Conservation (phyloP, 23 tunicate species). For the Phallusia fumigata region DNA sequence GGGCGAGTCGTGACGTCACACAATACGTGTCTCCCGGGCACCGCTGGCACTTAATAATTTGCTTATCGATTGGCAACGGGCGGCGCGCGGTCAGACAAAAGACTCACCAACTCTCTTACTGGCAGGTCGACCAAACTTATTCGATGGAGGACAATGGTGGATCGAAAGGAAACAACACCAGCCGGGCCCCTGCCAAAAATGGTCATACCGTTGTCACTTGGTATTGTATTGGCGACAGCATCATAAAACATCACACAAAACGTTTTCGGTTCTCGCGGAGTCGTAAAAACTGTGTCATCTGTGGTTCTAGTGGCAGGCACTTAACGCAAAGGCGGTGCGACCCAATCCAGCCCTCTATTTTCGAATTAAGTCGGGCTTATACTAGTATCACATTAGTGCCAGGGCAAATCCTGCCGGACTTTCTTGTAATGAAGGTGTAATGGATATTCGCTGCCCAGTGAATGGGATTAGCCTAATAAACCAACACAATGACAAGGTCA, state of each 20-base stretch:
- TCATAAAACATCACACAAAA: conserved; percentile 8
- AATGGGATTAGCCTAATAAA: background rate
- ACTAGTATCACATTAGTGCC: conserved; percentile 5
- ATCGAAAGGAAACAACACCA: background rate
- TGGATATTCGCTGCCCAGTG: background rate
- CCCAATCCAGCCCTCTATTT: background rate
- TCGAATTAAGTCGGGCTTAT: background rate
- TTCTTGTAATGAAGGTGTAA: background rate
- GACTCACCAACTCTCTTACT: background rate
- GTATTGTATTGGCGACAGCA: conserved; percentile 10
- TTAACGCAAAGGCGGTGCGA: background rate
- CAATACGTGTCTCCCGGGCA: conserved; percentile 6
- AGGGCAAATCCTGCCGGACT: background rate
- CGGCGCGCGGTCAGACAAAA: background rate
- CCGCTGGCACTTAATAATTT: conserved; percentile 3
- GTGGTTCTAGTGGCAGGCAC: conserved; percentile 9
- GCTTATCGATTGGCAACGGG: conserved; percentile 1
- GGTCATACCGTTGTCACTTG: background rate
- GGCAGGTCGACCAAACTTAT: background rate
- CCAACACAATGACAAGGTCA: too few species aligned
- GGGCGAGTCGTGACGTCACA: background rate
- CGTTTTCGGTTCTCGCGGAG: background rate
- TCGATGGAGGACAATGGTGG: background rate
- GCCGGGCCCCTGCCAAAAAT: background rate
- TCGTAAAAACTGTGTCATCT: background rate